A percentile compares a stretch with the other conserved stretches of the same genome.
Conservation (phyloP, 2,113 vertebrate species). For the Chamaea fasciata region DNA sequence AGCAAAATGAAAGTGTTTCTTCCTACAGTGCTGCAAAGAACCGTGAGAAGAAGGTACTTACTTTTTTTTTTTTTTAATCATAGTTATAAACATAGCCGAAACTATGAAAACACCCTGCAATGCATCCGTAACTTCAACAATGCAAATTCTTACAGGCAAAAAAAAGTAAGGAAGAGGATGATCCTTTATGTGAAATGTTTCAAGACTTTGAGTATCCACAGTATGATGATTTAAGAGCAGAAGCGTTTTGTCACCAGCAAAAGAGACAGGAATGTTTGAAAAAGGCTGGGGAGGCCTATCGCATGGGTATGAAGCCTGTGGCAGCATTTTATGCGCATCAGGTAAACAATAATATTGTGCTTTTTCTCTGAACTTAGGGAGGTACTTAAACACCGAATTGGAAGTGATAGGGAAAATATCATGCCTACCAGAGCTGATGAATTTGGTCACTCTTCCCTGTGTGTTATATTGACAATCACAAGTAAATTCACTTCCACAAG, state of each 20-base stretch:
- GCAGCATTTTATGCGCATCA: conserved; percentile 93
- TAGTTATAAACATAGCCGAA: not conserved
- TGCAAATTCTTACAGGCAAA: conserved; percentile 57
- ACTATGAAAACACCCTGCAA: not conserved
- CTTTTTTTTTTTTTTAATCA: not conserved
- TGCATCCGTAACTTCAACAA: not conserved
- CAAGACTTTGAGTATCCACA: conserved; percentile 89
- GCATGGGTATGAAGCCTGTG: conserved; percentile 86
- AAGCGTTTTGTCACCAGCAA: conserved; percentile 85
- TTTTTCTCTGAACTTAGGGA: not conserved
- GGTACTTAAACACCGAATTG: not conserved
- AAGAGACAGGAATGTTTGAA: conserved; percentile 84
- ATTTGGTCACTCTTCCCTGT: not conserved
- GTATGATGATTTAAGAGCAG: conserved; percentile 89
- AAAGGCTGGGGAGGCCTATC: conserved; percentile 89
- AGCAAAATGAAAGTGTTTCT: conserved; percentile 64
- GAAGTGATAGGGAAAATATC: not conserved
- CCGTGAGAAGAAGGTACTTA: conserved; percentile 77
- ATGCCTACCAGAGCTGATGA: not conserved
- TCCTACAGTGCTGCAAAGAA: conserved; percentile 51
- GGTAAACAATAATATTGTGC: conserved; percentile 60
- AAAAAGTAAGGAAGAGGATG: conserved; percentile 71
- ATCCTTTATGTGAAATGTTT: conserved; percentile 63
- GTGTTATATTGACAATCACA: not conserved
- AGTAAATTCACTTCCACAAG: not conserved